Percentiles rank a stretch among this genome's conserved stretches.
phyloP scores from a whole-genome alignment of 2,797 vertebrate species.

The Sebastes diaconus region DNA sequence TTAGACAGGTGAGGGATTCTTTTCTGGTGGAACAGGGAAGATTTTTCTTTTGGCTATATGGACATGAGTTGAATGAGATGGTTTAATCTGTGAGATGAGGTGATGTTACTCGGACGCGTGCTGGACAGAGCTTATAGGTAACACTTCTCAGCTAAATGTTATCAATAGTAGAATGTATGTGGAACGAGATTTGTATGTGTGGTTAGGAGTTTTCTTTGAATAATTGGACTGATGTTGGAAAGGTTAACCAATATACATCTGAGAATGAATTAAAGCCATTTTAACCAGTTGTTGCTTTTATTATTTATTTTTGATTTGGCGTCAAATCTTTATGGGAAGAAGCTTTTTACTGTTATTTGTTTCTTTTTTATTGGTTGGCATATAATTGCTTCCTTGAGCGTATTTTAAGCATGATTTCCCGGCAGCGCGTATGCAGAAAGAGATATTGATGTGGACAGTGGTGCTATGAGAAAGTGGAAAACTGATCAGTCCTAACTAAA shows the following conservation, averaged over 20 bases:
- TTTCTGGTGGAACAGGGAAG: background rate
- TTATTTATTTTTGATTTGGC: background rate
- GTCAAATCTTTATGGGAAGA: background rate
- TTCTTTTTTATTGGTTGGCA: background rate
- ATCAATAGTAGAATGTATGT: background rate
- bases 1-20: background rate
- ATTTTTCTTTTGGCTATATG: background rate
- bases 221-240: background rate
- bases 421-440: background rate
- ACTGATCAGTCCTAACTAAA: constrained; percentile 36
- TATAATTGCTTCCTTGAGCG: constrained; percentile 3
- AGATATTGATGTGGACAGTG: constrained; percentile 38
- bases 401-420: constrained; percentile 11
- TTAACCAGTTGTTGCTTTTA: background rate
- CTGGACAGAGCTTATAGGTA: background rate
- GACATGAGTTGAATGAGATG: background rate
- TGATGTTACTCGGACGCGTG: too few relatives aligned
- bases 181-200: background rate
- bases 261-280: background rate
- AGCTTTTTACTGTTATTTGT: background rate
- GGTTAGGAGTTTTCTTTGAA: background rate
- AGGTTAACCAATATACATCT: background rate
- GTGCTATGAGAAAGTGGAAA: constrained; percentile 44
- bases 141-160: constrained; percentile 6
- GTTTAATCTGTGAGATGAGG: background rate